Percentiles rank a stretch among this genome's conserved stretches.
These are phyloP conservation scores for Thalassoma bifasciatum DNA, from an alignment of 2,113 vertebrate genomes.

Conservation along the genomic window DNA sequence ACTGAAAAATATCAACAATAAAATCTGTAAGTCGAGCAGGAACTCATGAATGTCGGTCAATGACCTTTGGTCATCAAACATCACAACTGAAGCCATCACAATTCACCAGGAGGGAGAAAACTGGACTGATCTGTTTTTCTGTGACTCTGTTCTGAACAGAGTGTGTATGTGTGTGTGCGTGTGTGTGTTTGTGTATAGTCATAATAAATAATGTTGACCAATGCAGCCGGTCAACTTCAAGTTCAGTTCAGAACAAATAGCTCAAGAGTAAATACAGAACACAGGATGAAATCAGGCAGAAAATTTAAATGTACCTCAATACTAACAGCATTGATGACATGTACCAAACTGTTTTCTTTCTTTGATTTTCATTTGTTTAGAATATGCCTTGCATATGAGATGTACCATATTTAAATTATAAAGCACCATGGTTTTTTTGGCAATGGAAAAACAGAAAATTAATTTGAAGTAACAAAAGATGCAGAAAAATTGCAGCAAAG, in stretches of 20 bases:
- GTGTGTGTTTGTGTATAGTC: conserved; percentile 79
- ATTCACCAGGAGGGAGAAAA: conserved; percentile 84
- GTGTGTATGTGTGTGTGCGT: conserved; percentile 51
- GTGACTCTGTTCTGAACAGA: conserved; percentile 93
- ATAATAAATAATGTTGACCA: conserved; percentile 98
- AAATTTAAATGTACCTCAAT: conserved; percentile 94
- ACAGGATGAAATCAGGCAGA: conserved; percentile 91
- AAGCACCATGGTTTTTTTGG: conserved; percentile 96
- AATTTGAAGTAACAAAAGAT: conserved; percentile 78
- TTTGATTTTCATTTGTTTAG: conserved; percentile 63
- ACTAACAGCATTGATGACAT: conserved; percentile 87
- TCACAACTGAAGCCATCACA: conserved; percentile 70
- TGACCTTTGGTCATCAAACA: conserved; percentile 95
- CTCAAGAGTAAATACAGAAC: conserved; percentile 86
- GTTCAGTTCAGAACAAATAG: conserved; percentile 97
- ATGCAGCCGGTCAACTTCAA: conserved; percentile 94
- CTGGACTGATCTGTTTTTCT: conserved; percentile 86
- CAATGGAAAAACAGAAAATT: conserved; percentile 86
- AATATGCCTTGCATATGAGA: conserved; percentile 97
- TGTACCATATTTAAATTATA: conserved; percentile 95
- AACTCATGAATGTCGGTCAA: conserved; percentile 86
- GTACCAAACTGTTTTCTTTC: conserved; percentile 87
- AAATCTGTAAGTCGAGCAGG: conserved; percentile 79
- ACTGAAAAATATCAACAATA: conserved; percentile 73
- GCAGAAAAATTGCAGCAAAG: conserved; percentile 71